Percentiles rank a stretch among this genome's conserved stretches.
phyloP scores from a whole-genome alignment of 1,140 invertebrate species.

The Venustaconcha ellipsiformis region DNA sequence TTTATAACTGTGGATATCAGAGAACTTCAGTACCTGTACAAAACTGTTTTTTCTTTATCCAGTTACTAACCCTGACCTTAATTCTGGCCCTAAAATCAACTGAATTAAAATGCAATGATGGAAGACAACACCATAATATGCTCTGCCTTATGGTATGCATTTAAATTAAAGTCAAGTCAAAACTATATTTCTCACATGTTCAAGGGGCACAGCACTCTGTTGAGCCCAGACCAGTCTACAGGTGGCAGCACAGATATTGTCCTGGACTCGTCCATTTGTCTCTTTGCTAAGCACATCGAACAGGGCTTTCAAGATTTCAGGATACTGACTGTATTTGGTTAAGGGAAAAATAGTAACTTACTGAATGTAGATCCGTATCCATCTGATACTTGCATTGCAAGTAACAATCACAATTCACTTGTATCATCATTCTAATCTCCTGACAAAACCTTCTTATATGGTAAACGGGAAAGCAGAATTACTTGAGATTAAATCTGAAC shows the following conservation, averaged over 20 bases:
- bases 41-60: too few relatives aligned
- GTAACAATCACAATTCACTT: not conserved
- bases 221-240: constrained; percentile 80
- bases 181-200: constrained; percentile 70
- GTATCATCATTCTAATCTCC: not conserved
- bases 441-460: not conserved
- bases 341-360: constrained; percentile 5
- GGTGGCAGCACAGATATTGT: constrained; percentile 84
- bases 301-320: constrained; percentile 76
- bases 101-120: too few relatives aligned
- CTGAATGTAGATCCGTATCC: not conserved
- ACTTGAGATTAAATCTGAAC: not conserved
- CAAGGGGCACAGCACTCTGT: constrained; percentile 75
- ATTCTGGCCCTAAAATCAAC: not conserved
- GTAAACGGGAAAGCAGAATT: not conserved
- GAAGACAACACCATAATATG: too few relatives aligned
- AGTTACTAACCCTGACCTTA: not conserved
- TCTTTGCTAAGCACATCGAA: constrained; percentile 77
- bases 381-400: not conserved
- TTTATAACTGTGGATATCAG: too few relatives aligned
- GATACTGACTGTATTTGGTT: constrained; percentile 72
- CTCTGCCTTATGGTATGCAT: too few relatives aligned
- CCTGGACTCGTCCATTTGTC: constrained; percentile 74
- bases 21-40: not conserved
- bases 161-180: not conserved